Evolutionary conservation across 2,113 vertebrate species (phyloP), one percentile per base, ranked within the genome.

Genomic region (Motacilla tschutschensis): DNA sequence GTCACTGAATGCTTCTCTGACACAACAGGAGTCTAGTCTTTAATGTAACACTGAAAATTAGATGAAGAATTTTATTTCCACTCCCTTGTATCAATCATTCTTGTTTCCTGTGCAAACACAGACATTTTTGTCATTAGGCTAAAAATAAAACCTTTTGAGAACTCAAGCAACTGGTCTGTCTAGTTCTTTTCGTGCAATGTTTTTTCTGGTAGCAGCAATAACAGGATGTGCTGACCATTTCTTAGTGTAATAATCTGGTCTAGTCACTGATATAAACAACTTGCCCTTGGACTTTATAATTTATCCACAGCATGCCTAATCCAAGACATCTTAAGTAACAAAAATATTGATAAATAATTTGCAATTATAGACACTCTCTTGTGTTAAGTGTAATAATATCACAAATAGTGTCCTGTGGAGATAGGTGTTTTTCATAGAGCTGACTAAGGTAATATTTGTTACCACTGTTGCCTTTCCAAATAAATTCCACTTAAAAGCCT

Each of bases 41-140:
- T 63, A 88, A 86, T 71, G 67, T 71, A 74, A n/a, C 46, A 58
- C 60, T 83, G 62, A 92, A 92, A 88, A 95, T 85, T 70, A 76
- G 71, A 36, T 55, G 60, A 85, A 86, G 41, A 82, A 36, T 91
- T 89, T 94, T 93, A 87, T 91, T 88, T 91, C 72, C 54, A 70
- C 48, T 85, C 91, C 50, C 29, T 87, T 81, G 77, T 67, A 91
- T 94, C 94, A 93, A 87, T 96, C 94, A 94, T 79, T 94, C 76
- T 79, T 76, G 46, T 89, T 96, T 92, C 95, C 94, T 96, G 48
- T 92, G 82, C 88, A 96, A 97, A 97, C 95, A 96, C 91, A 97
- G 95, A 92, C 95, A 96, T 90, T 94, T 97, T 95, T 95, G 94
- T 86, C 95, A 94, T 96, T 95, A 95, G 83, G 84, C 90, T 96